Conservation (phyloP, 2,888 invertebrate species). For the Litoditis marina region DNA sequence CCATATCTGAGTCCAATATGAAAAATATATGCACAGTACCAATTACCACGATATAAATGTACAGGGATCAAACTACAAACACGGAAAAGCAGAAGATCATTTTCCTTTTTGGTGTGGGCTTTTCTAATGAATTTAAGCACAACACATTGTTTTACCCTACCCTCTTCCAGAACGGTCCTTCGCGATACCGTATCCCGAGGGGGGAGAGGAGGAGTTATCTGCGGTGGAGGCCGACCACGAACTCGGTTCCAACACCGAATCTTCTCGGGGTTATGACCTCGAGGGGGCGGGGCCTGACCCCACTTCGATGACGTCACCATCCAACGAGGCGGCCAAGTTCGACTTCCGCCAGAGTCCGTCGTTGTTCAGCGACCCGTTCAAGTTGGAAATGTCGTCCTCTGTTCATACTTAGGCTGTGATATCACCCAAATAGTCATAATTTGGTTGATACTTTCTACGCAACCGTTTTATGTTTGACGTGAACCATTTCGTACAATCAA, state of each 20-base stretch:
- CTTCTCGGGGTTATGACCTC: constrained; percentile 35
- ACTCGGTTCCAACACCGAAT: constrained; percentile 47
- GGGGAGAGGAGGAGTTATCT: constrained; percentile 33
- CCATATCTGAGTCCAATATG: too few species aligned
- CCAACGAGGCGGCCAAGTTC: constrained; percentile 6
- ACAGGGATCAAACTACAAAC: too few species aligned
- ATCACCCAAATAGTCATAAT: too few species aligned
- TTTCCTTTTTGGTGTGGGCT: too few species aligned
- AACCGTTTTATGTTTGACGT: too few species aligned
- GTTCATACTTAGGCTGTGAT: constrained; percentile 76
- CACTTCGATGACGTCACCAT: constrained; percentile 1
- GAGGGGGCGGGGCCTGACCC: constrained; percentile 7
- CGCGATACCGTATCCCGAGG: background rate
- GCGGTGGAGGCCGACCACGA: constrained; percentile 36
- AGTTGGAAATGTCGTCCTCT: constrained; percentile 44
- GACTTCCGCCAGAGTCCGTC: constrained; percentile 51
- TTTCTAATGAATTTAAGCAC: too few species aligned
- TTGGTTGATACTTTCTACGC: too few species aligned
- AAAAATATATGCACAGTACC: too few species aligned
- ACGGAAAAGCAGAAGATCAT: too few species aligned
- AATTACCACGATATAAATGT: background rate
- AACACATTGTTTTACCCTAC: too few species aligned
- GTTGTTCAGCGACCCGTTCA: constrained; percentile 55
- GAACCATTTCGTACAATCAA: too few species aligned
- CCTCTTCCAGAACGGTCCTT: background rate